phyloP scores from a whole-genome alignment of 2,113 vertebrate species.

The Callochromis pleurospilus region DNA sequence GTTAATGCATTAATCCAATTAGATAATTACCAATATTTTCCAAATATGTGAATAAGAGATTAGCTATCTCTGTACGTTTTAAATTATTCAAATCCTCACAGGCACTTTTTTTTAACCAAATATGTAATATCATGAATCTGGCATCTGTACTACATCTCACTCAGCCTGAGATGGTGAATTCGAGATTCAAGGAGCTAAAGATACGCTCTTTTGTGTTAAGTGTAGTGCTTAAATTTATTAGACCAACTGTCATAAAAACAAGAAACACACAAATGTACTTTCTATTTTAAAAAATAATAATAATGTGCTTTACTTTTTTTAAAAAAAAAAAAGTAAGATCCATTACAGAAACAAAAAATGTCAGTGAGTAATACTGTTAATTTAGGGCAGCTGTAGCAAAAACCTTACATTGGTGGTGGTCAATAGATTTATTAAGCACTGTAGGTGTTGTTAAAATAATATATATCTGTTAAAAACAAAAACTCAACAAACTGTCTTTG shows the following conservation, averaged over 20 bases:
- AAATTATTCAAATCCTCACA: not conserved
- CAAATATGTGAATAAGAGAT: not conserved
- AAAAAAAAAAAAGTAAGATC: accelerated
- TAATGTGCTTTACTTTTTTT: not conserved
- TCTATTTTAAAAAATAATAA: not conserved
- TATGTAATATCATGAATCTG: not conserved
- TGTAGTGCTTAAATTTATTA: not conserved
- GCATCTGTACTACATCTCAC: not conserved
- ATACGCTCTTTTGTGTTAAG: not conserved
- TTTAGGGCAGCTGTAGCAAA: not conserved
- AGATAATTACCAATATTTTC: not conserved
- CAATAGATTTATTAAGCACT: not conserved
- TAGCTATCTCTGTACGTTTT: not conserved
- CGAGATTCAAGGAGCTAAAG: not conserved
- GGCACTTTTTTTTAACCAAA: not conserved
- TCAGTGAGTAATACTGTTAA: not conserved
- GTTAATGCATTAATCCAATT: not conserved
- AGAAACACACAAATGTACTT: not conserved
- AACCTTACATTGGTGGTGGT: not conserved
- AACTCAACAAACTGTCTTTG: not conserved
- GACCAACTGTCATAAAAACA: not conserved
- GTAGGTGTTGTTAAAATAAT: not conserved
- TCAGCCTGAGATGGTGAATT: not conserved
- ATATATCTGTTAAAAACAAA: not conserved
- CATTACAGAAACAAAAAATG: not conserved